Evolutionary conservation across 2,888 invertebrate species (phyloP).

Genomic region (Biston betularia): DNA sequence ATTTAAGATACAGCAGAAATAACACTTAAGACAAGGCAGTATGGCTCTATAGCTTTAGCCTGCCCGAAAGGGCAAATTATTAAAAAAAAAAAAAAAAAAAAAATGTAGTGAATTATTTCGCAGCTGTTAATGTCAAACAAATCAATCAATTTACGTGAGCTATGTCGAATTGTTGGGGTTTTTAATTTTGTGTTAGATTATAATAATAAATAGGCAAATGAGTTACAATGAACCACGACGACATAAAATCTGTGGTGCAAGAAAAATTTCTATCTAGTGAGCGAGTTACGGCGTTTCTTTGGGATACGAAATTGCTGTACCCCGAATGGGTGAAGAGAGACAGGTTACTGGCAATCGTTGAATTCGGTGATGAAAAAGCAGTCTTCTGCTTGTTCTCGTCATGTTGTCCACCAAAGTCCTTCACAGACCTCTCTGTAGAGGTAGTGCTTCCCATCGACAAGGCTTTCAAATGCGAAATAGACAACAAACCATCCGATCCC

Average conservation of each 20-base stretch:
- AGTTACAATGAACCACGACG: constrained; percentile 80
- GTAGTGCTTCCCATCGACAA: constrained; percentile 93
- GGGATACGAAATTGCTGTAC: constrained; percentile 79
- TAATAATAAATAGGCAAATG: constrained; percentile 37
- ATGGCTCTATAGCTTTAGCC: too few species aligned
- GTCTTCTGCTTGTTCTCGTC: constrained; percentile 83
- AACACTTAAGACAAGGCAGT: too few species aligned
- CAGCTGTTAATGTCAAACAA: constrained; percentile 35
- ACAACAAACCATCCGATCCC: constrained; percentile 85
- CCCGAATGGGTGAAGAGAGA: constrained; percentile 81
- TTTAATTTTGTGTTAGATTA: constrained; percentile 38
- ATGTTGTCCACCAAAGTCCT: constrained; percentile 89
- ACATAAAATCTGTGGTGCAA: constrained; percentile 79
- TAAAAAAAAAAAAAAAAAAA: too few species aligned
- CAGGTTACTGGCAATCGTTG: constrained; percentile 78
- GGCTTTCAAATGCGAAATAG: constrained; percentile 92
- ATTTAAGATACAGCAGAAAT: too few species aligned
- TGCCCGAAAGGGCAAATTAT: too few species aligned
- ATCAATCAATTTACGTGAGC: constrained; percentile 43
- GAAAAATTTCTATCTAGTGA: constrained; percentile 82
- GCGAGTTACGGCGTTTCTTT: constrained; percentile 76
- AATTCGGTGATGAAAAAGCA: constrained; percentile 82
- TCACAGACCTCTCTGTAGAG: constrained; percentile 92
- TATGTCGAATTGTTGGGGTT: constrained; percentile 42
- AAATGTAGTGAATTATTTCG: not conserved